Evolutionary conservation across 1,140 invertebrate species (phyloP).

Genomic region (Drosophila ficusphila): DNA sequence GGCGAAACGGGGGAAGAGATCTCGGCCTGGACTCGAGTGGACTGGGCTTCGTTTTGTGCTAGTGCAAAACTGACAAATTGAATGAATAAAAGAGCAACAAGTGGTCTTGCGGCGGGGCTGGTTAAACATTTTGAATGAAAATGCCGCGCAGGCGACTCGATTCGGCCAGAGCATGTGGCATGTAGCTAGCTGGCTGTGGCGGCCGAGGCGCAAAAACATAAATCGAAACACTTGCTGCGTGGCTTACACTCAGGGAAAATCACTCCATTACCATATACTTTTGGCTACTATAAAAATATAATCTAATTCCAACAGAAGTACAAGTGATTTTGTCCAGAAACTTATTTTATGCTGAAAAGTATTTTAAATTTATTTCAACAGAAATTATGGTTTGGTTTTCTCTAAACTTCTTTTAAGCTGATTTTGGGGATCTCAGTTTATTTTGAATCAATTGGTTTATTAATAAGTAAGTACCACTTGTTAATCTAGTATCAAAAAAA

Average conservation of each 20-base stretch:
- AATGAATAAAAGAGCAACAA: slow-evolving; percentile 84
- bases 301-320: too few species aligned
- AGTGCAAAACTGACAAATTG: slow-evolving; percentile 84
- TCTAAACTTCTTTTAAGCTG: too few species aligned
- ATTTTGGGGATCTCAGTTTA: too few species aligned
- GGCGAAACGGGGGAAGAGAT: slow-evolving; percentile 12
- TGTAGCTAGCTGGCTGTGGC: slow-evolving; percentile 45
- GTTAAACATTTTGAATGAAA: slow-evolving; percentile 82
- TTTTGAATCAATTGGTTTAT: too few species aligned
- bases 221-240: slow-evolving; percentile 80
- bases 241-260: slow-evolving; percentile 5
- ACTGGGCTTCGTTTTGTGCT: slow-evolving; percentile 40
- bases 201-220: slow-evolving; percentile 78
- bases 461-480: too few species aligned
- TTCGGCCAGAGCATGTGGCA: slow-evolving; percentile 37
- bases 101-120: slow-evolving; percentile 66
- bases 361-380: too few species aligned
- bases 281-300: not conserved
- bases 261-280: too few species aligned
- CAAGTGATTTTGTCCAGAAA: too few species aligned
- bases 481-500: too few species aligned
- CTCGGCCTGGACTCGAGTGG: slow-evolving; percentile 22
- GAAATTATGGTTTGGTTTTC: too few species aligned
- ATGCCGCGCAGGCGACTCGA: slow-evolving; percentile 61
- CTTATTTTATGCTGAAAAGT: too few species aligned